These are phyloP conservation scores for Amphipoea oculea DNA, from an alignment of 2,888 invertebrate species.

Conservation along the genomic window DNA sequence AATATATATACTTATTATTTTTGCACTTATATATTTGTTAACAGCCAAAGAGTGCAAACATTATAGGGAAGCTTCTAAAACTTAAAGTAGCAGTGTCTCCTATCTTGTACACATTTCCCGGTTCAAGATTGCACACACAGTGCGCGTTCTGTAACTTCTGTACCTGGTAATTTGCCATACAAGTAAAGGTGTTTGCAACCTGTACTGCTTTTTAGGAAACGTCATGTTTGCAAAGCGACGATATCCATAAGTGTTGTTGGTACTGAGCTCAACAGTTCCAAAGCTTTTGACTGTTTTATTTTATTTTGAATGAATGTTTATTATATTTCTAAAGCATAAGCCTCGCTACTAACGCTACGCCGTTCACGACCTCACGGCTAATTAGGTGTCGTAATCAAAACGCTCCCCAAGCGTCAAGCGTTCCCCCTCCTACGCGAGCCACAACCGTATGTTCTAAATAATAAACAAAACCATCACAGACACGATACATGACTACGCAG, in stretches of 20 bases:
- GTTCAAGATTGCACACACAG: conserved; percentile 21
- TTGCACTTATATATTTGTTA: conserved; percentile 22
- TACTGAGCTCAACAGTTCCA: conserved; percentile 11
- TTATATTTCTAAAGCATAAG: conserved; percentile 30
- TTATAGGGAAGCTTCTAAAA: conserved; percentile 8
- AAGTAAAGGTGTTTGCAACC: conserved; percentile 45
- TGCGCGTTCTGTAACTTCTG: not conserved
- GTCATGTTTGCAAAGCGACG: conserved; percentile 36
- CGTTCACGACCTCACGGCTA: conserved; percentile 70
- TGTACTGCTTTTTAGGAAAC: conserved; percentile 40
- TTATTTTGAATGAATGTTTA: conserved; percentile 11
- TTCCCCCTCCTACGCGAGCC: conserved; percentile 72
- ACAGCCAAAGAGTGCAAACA: not conserved
- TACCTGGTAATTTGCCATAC: conserved; percentile 28
- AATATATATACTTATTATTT: not conserved
- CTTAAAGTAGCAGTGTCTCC: not conserved
- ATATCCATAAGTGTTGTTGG: conserved; percentile 12
- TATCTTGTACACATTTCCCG: conserved; percentile 25
- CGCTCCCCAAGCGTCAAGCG: conserved; percentile 72
- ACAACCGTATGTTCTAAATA: conserved; percentile 79
- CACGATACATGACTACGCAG: conserved; percentile 80
- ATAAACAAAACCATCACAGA: conserved; percentile 83
- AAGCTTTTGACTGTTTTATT: conserved; percentile 7
- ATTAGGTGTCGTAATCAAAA: conserved; percentile 78
- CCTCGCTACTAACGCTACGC: conserved; percentile 26